Evolutionary conservation across 2,888 invertebrate genomes (phyloP), one percentile per base, ranked within the genome.

Genomic region (Sinotaia quadrata): DNA sequence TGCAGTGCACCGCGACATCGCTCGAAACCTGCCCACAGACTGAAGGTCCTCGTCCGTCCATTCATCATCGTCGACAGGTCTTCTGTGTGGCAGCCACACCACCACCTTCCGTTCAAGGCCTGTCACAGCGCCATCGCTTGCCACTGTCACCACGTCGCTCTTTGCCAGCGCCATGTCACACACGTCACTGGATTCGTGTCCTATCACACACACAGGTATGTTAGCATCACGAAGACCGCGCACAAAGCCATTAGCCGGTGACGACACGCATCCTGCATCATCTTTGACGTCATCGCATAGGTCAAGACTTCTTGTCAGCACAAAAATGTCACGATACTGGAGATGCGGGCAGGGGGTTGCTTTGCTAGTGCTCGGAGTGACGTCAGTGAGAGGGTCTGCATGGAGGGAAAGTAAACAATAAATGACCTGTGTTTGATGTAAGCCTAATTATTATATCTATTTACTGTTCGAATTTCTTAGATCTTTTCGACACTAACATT

Each of bases 31-130:
- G 57, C 37, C 57, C 57, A 10, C 15, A 10, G 57, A 36, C 37
- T 58, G 24, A 2, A 58, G 24, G 21, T 36, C 57, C 24, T 58
- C 57, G 4, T 58, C 57, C 7, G n/a, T 58, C 5, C 37, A 27
- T 0, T 10, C 37, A 10, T 31, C 31, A 37, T 58, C 57, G 1
- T 37, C 34, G 1, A 8, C 34, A 61, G 31, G 18, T 36, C 41
- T 24, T 49, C 61, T 34, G n/a, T n/a, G n/a, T n/a, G n/a, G n/a
- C n/a, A n/a, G n/a, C n/a, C n/a, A n/a, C n/a, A n/a, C n/a, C n/a
- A 61, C 61, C 21, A 61, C 49, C 49, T 61, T 61, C n/a, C 61
- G 49, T 15, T 61, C 61, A 33, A 61, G 34, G 5, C 61, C 61
- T 1, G 18, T n/a, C 18, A 49, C 49, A 12, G 44, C 18, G 4